Base-by-base conservation (phyloP, 2,888 invertebrate genomes). In the Malthinus flaveolus region DNA sequence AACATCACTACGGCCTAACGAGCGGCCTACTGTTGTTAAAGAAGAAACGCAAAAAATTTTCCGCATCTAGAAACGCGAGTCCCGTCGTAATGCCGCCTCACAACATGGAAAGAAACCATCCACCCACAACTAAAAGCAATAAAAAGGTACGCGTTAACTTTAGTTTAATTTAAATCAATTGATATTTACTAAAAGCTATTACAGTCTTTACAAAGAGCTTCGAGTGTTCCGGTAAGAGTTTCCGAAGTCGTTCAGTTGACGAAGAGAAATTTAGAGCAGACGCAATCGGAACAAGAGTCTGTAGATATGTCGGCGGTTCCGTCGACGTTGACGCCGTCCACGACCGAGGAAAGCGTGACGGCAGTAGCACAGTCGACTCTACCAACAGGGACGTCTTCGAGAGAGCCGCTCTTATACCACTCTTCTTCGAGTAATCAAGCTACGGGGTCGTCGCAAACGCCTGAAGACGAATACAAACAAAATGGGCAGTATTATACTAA, bases 31-130 rank as follows among this genome's bases (percentile, higher is more conserved):
- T 90, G 1, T 86, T 90, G 15, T 82, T 92, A 54, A 88, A 88
- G 74, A 86, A 87, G 73, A 92, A 91, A 77, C 84, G 91, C 64
- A 91, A 91, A 79, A 91, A 91, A 76, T 92, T 91, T 79, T 90
- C 90, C 0, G 87, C 90, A 64, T 91, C 91, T 59, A 83, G 90
- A 68, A 87, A 88, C 62, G 84, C 86, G 49, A 87, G 82, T 68
- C 84, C 84, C 5, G 80, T 84, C 33, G 80, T 80, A 50, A 78
- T 79, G 59, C 75, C 82, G 78, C 46, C 51, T 1, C 65, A 80
- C 74, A 56, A 80, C 79, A 71, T 81, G 77, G 66, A 78, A 68
- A 66, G 77, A 75, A 56, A 81, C 75, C 62, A 67, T 65, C 59
- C 70, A 67, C 52, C 72, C 71, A 66, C 73, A 61, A 72, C 63